Evolutionary conservation across 2,113 vertebrate genomes (phyloP).

Genomic region (Oryzias javanicus): DNA sequence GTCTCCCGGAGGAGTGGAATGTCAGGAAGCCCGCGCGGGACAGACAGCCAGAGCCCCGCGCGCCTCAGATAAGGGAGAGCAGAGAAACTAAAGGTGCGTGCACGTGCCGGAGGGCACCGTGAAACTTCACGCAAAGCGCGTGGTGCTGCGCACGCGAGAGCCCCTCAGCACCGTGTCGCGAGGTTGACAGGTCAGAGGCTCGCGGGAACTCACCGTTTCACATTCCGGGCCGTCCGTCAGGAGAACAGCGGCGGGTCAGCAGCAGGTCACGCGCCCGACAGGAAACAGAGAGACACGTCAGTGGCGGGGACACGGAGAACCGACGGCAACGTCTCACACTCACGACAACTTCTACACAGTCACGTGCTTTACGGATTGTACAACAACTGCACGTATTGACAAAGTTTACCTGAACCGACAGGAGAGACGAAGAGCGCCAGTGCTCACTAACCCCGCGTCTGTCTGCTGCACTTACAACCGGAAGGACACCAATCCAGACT

Average conservation of each 20-base stretch:
- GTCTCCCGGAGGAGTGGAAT: slow-evolving; percentile 23
- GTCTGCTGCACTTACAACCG: slow-evolving; percentile 1
- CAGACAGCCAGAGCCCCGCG: slow-evolving; percentile 39
- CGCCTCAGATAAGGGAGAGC: not conserved
- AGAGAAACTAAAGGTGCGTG: no score
- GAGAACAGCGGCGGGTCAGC: not conserved
- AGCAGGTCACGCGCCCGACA: slow-evolving; percentile 21
- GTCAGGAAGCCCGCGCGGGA: slow-evolving; percentile 48
- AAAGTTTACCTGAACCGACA: slow-evolving; percentile 45
- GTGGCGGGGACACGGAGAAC: no score
- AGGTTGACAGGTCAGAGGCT: no score
- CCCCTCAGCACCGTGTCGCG: no score
- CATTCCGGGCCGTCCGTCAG: slow-evolving; percentile 14
- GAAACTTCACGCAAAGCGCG: no score
- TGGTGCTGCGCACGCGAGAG: no score
- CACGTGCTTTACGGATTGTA: no score
- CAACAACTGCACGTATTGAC: no score
- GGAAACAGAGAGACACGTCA: no score
- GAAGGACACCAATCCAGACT: slow-evolving; percentile 14
- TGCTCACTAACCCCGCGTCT: not conserved
- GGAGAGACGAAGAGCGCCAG: not conserved
- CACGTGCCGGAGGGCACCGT: no score
- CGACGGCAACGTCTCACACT: no score
- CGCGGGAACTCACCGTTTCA: slow-evolving; percentile 59
- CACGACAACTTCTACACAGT: no score